phyloP scores from a whole-genome alignment of 2,888 invertebrate genomes.

The Meta bourneti region DNA sequence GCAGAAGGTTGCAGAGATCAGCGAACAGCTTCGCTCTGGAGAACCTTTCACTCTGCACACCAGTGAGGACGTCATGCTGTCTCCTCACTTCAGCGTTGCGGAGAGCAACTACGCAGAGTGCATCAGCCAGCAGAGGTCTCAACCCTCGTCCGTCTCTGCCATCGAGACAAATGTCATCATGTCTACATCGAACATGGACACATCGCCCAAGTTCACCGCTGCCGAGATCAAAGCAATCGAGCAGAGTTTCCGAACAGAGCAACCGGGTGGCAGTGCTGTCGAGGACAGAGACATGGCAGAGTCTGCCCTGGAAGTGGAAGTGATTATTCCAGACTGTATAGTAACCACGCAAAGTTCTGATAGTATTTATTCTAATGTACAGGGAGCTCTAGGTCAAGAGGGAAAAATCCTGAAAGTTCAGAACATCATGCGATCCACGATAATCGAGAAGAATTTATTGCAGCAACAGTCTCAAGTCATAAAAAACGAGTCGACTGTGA shows the following conservation, averaged over 20 bases:
- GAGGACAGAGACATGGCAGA: conserved; percentile 29
- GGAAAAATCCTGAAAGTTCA: conserved; percentile 65
- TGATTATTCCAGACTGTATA: conserved; percentile 70
- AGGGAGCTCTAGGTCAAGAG: conserved; percentile 18
- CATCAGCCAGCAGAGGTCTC: conserved; percentile 56
- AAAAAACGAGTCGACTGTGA: conserved; percentile 70
- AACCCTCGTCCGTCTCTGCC: conserved; percentile 66
- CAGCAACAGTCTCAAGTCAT: conserved; percentile 58
- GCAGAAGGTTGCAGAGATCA: conserved; percentile 73
- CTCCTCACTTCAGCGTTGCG: conserved; percentile 58
- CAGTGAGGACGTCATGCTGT: conserved; percentile 60
- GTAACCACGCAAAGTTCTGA: conserved; percentile 58
- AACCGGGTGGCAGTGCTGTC: conserved; percentile 24
- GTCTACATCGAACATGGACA: conserved; percentile 73
- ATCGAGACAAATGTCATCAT: conserved; percentile 75
- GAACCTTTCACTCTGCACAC: conserved; percentile 60
- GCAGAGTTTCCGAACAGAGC: conserved; percentile 52
- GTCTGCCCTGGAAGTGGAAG: conserved; percentile 33
- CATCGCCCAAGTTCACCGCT: conserved; percentile 56
- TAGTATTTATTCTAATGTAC: conserved; percentile 68
- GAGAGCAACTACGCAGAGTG: conserved; percentile 51
- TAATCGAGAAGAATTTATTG: conserved; percentile 70
- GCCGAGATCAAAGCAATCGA: conserved; percentile 74
- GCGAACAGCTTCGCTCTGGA: conserved; percentile 66
- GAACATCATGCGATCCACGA: conserved; percentile 55